These are phyloP conservation scores for Spodoptera frugiperda DNA, from an alignment of 1,140 invertebrate species.

Conservation along the genomic window DNA sequence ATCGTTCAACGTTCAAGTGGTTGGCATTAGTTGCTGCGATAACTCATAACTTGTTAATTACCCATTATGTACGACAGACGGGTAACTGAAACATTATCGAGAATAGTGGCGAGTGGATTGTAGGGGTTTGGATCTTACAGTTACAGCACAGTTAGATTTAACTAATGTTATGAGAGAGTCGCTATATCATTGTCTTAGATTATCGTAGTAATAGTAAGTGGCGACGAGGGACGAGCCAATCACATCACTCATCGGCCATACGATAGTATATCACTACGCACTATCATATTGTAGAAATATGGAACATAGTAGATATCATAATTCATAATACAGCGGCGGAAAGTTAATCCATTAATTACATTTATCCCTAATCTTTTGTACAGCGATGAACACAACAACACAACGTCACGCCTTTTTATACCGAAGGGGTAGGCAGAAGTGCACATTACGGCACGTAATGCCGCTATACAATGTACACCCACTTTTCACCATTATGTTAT, in stretches of 20 bases:
- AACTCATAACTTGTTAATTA: neutral
- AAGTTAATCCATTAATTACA: too few relatives aligned
- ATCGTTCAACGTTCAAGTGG: conserved; percentile 20
- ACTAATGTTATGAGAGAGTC: conserved; percentile 14
- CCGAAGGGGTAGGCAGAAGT: too few relatives aligned
- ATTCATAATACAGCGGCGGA: too few relatives aligned
- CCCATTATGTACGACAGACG: neutral
- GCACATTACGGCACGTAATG: too few relatives aligned
- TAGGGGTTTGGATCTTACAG: neutral
- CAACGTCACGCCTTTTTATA: too few relatives aligned
- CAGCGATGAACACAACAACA: too few relatives aligned
- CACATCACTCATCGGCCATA: neutral
- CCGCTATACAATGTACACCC: too few relatives aligned
- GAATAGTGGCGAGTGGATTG: neutral
- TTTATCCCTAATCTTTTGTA: too few relatives aligned
- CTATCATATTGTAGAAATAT: neutral
- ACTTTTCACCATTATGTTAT: too few relatives aligned
- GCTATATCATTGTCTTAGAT: conserved; percentile 16
- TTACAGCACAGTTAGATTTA: neutral
- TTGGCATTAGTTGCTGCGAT: neutral
- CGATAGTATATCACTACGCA: too few relatives aligned
- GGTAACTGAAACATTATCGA: too few relatives aligned
- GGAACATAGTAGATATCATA: too few relatives aligned
- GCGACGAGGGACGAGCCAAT: neutral
- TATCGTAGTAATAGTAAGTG: conserved; percentile 28